Base-by-base conservation (phyloP, 2,797 vertebrate species). In the Takifugu ocellatus region DNA sequence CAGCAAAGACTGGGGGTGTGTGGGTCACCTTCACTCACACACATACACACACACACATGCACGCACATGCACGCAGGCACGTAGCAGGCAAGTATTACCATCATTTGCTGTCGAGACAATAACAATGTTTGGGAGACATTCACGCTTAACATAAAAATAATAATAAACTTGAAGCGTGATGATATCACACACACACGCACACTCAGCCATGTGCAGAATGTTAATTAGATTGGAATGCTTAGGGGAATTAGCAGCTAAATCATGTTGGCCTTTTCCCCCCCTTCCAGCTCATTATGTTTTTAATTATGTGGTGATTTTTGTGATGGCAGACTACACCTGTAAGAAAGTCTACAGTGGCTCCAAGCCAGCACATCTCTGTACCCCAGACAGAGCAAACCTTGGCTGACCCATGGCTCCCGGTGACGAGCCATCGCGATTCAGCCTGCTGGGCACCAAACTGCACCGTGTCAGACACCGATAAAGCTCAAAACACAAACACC, bases 161-260 rank as follows among this genome's bases (percentile, higher is more conserved):
- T 39, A 10, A 14, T 14, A 39, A 3, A 36, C 11, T 14, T 21
- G 2, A 39, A 39, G 12, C 14, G 36, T 14, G 14, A 39, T 39
- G 36, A 39, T 39, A 39, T 33, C 33, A 33, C 33, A 33, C 33
- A 33, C 33, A 33, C 33, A 33, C 55, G 50, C 9, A 43, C 47
- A 54, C 43, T 29, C 47, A 44, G 45, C 26, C 49, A 60, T 47
- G 66, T 44, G 31, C 54, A 51, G 51, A 75, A 71, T 65, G 81
- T 81, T 81, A 82, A 86, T 83, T 84, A 82, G 74, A 74, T 58
- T 61, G 59, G 62, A 79, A 67, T 50, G 77, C 82, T 77, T 77
- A 16, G 50, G 77, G 80, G 83, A 82, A 62, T 81, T 85, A 66
- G 65, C 70, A 65, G 62, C 55, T 77, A 54, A 79, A 76, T 77